Evolutionary conservation across 2,113 vertebrate genomes (phyloP), one percentile per base, ranked within the genome.

Genomic region (Podarcis cretensis): DNA sequence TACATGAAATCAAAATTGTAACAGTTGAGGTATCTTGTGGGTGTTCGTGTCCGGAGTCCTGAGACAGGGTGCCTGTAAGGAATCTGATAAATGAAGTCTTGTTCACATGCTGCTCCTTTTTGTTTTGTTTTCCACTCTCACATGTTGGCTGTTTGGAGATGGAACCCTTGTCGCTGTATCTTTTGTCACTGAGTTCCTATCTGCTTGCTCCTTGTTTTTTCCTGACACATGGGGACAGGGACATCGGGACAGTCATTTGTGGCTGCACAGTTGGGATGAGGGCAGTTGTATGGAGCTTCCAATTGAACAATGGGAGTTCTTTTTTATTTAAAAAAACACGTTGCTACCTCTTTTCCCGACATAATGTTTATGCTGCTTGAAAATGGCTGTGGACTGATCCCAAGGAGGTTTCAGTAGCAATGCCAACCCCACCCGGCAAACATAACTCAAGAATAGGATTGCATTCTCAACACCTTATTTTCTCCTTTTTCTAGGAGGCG

Each of bases 401-500:
- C 32, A 43, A 43, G 32, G 40, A 23, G 4, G 25, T 86, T 21
- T 32, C 10, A 79, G 57, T 30, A 66, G 27, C 35, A 30, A 66
- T 66, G 8, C 4, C 43, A 54, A 3, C 66, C 25, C 13, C 27
- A 40, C 13, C 8, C 4, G n/a, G 27, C 9, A 77, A 86, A 43
- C 18, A 8, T 48, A 78, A 69, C 16, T 54, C 9, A 79, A 43
- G 35, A 9, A 77, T 30, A 43, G n/a, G 10, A 37, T 37, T 27
- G 32, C 27, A 16, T 69, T 78, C 13, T 77, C 40, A 78, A 78
- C 59, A 0, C 7, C 4, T 8, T 54, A 37, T 23, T 77, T 54
- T 89, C 89, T 84, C 32, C 54, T 0, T 69, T 43, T 95, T 92
- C 91, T 92, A 99, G 99, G 99, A 99, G 96, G 99, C 98, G 48